Conservation (phyloP, 2,797 vertebrate species). For the Hirundo rustica region DNA sequence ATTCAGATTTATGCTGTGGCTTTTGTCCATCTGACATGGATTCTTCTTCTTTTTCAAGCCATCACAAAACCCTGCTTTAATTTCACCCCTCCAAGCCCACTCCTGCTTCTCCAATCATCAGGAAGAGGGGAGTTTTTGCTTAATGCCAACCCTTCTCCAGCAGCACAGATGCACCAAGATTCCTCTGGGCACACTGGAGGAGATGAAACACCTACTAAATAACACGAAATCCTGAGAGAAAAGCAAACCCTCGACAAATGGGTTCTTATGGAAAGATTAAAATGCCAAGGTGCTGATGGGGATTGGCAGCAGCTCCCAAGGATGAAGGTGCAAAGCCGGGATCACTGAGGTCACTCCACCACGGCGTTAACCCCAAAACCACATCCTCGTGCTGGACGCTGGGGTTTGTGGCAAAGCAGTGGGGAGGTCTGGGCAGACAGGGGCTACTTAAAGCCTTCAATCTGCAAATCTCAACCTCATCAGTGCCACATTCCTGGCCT, state of each 20-base stretch:
- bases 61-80: neutral
- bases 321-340: neutral
- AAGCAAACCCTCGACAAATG: neutral
- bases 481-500: neutral
- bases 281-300: neutral
- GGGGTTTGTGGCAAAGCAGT: neutral
- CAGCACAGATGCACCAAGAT: slow-evolving; percentile 16
- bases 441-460: neutral
- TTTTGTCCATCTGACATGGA: neutral
- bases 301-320: neutral
- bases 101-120: neutral
- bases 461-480: neutral
- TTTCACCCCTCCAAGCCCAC: neutral
- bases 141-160: slow-evolving; percentile 20
- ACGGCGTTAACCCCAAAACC: neutral
- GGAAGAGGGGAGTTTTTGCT: neutral
- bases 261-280: neutral
- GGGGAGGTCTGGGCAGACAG: neutral
- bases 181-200: slow-evolving; percentile 24
- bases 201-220: slow-evolving; percentile 49
- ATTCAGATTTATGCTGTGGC: neutral
- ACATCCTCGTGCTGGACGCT: neutral
- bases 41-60: neutral
- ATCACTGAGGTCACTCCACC: neutral
- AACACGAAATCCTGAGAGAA: slow-evolving; percentile 27